Evolutionary conservation across 2,797 vertebrate species (phyloP).

Genomic region (Limnodromus scolopaceus): DNA sequence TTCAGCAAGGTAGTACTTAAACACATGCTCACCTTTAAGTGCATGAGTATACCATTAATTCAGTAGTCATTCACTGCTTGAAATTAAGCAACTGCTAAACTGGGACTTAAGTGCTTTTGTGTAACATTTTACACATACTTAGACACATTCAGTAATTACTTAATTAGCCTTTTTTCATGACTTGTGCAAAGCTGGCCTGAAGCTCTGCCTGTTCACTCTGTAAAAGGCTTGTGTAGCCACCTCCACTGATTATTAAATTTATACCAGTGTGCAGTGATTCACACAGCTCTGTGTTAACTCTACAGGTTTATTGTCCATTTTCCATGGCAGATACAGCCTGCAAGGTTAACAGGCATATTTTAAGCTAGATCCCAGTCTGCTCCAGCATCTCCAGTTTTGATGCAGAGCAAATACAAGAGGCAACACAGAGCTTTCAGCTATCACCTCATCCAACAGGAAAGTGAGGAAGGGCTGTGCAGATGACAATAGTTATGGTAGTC

Average conservation of each 20-base stretch:
- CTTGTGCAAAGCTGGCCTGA: not conserved
- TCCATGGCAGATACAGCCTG: not conserved
- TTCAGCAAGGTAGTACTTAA: not conserved
- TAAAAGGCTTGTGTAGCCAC: not conserved
- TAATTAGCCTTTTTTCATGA: not conserved
- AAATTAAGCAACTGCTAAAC: not conserved
- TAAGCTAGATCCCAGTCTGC: not conserved
- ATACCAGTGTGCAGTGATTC: not conserved
- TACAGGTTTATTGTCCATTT: fast-evolving
- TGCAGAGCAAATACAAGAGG: not conserved
- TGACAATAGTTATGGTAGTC: not conserved
- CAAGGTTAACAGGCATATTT: not conserved
- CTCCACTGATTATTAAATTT: not conserved
- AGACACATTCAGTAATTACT: slow-evolving; percentile 4
- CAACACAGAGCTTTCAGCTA: not conserved
- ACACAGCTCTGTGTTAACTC: not conserved
- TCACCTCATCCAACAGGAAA: not conserved
- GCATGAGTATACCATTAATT: not conserved
- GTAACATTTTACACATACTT: slow-evolving; percentile 46
- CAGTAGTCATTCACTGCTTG: not conserved
- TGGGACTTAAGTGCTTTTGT: slow-evolving; percentile 28
- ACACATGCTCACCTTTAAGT: not conserved
- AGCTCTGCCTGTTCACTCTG: not conserved
- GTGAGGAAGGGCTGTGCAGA: too few species aligned
- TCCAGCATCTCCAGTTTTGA: not conserved